Evolutionary conservation across 2,888 invertebrate species (phyloP), one percentile per base, ranked within the genome.

Genomic region (Amiota minor): DNA sequence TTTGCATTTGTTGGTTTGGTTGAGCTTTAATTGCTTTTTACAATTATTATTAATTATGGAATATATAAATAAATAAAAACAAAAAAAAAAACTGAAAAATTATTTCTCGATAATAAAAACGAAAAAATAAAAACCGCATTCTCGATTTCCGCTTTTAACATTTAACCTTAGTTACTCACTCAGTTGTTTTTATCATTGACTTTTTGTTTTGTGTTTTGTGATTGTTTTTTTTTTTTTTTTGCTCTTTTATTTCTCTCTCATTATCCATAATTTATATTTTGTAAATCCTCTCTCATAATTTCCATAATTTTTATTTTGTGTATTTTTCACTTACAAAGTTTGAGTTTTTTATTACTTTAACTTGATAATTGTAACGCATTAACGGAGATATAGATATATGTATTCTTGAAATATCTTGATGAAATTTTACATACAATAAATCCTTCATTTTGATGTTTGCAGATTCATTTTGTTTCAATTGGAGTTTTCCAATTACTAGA

Each of bases 91-190:
- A 61, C 14, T 35, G 35, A 35, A 6, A 35, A 35, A 35, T 8
- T 6, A 35, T 35, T n/a, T n/a, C 6, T 35, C 35, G 35, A 35
- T 35, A 35, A 35, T 35, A 18, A 59, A 59, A 18, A 59, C 1
- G 1, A 59, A 59, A 50, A 53, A 53, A n/a, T 20, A 16, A 9
- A 47, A 67, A 50, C 23, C 62, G 16, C 70, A 71, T 53, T 56
- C 62, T 68, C 72, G 75, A 75, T 73, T 79, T 79, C 81, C 79
- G 78, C 73, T 70, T n/a, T 35, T 71, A 71, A 1, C 61, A 69
- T 75, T 74, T 76, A 59, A 55, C 16, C 35, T 35, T 35, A 35
- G 4, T 35, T 35, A 35, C 35, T 56, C 46, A 20, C 53, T 50
- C 46, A 20, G 23, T 50, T 16, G 53, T 70, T 56, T 70, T 70